Base-by-base conservation (phyloP, 2,113 vertebrate species). In the Oncorhynchus clarkii region DNA sequence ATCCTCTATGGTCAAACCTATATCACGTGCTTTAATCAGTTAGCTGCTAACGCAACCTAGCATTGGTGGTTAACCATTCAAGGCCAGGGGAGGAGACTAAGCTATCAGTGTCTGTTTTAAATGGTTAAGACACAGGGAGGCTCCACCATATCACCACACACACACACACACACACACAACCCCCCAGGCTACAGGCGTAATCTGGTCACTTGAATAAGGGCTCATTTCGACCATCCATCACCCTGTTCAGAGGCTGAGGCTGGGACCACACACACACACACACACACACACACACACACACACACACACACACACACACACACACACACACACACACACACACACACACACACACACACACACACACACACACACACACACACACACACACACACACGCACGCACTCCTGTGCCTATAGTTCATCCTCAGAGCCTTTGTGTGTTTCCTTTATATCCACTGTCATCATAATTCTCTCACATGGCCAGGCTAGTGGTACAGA, bases 1-100 rank as follows among this genome's bases (percentile, higher is more conserved):
- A 75, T 77, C 79, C 80, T 87, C 39, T 77, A 31, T 57, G 54
- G 27, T 80, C 80, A 82, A 88, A 88, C 76, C 78, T n/a, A 67
- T 78, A 80, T 74, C 1, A 54, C 1, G 51, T 54, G 73, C 82
- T 75, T 60, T 79, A 89, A 87, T 74, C 85, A 83, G 84, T 82
- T 80, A 20, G 74, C 31, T 24, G 79, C 51, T 54, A 54, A 54
- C 4, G 4, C 51, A 77, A 39, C 22, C 74, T 78, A 49, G 76
- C 72, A 74, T 78, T 24, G 82, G 80, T 69, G 49, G 51, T 34
- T 3, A 24, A 54, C 51, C 51, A 54, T 29, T 73, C 69, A 13
- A 5, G 20, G 6, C 20, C 48, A n/a, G 24, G 65, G 64, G 24
- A 67, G 5, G 66, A 34, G 14, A 39, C 26, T 20, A 72, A 69